Conservation (phyloP, 2,888 invertebrate genomes). For the Apantesis nais region DNA sequence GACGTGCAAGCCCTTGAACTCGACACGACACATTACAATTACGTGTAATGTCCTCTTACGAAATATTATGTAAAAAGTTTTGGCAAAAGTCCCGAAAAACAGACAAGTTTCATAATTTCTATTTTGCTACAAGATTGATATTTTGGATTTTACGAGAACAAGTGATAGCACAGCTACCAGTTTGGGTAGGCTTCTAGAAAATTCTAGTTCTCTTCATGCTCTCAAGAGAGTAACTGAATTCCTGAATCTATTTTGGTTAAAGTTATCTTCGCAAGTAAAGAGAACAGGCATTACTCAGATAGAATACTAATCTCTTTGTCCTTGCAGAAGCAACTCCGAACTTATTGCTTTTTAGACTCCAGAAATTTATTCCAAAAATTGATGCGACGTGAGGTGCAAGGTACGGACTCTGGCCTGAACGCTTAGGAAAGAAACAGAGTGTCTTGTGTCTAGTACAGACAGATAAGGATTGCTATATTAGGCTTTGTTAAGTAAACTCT, state of each 20-base stretch:
- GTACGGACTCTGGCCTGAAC: no score
- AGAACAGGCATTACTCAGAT: no score
- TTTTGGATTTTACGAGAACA: neutral
- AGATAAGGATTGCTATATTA: no score
- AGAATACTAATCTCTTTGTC: no score
- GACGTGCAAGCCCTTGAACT: slow-evolving; percentile 8
- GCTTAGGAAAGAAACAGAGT: no score
- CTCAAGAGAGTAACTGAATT: neutral
- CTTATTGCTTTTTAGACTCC: no score
- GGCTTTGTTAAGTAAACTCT: no score
- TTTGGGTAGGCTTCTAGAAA: neutral
- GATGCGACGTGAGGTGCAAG: no score
- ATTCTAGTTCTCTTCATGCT: neutral
- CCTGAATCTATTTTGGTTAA: neutral
- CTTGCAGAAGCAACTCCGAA: no score
- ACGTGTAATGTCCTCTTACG: slow-evolving; percentile 9
- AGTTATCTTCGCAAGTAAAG: neutral
- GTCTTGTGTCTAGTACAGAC: no score
- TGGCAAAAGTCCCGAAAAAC: slow-evolving; percentile 10
- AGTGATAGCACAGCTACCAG: neutral
- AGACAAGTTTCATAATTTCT: neutral
- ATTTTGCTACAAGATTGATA: neutral
- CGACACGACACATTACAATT: neutral
- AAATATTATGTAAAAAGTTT: slow-evolving; percentile 5
- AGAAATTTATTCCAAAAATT: no score